Base-by-base conservation (phyloP, 2,888 invertebrate species). In the Nephrotoma flavescens region DNA sequence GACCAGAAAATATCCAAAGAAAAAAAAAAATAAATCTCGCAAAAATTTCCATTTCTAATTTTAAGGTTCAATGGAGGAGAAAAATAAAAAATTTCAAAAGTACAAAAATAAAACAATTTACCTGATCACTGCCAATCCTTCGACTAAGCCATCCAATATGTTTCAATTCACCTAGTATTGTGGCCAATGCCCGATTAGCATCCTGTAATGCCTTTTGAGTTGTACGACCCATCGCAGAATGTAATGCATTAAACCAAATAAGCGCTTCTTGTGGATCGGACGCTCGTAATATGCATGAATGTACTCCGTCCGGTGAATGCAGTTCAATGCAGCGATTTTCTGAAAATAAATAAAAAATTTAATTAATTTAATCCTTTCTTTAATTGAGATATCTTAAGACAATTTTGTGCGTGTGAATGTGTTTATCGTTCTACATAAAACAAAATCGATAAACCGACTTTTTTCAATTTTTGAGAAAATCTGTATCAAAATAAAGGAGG, bases 101-200 rank as follows among this genome's bases (percentile, higher is more conserved):
- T 11, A 44, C 4, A 47, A 31, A 31, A 31, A 31, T 9, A 9
- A 52, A 71, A 31, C 31, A 71, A 71, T 71, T 42, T 89, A 93
- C 94, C 90, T 95, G 94, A 85, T 93, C 92, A 86, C 89, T 89
- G 2, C 92, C 92, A 86, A 93, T 92, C 5, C 95, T 93, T 88
- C 96, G 92, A 88, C 96, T 95, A 87, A 99, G 93, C 99, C 99
- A 99, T 87, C 99, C 99, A 90, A 99, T 98, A 91, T 97, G 96
- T 89, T 97, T 94, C 87, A 97, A 93, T 90, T 96, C 96, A 7
- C 96, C 96, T 87, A 96, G 93, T 87, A 95, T 92, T 85, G 94
- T 94, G 31, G 94, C 94, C 89, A 97, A 93, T 5, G 95, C 94
- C 86, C 96, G 94, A 88, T 97, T 96, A 52, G 95, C 95, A 89